phyloP scores from a whole-genome alignment of 2,888 invertebrate genomes.

The Callinectes sapidus region DNA sequence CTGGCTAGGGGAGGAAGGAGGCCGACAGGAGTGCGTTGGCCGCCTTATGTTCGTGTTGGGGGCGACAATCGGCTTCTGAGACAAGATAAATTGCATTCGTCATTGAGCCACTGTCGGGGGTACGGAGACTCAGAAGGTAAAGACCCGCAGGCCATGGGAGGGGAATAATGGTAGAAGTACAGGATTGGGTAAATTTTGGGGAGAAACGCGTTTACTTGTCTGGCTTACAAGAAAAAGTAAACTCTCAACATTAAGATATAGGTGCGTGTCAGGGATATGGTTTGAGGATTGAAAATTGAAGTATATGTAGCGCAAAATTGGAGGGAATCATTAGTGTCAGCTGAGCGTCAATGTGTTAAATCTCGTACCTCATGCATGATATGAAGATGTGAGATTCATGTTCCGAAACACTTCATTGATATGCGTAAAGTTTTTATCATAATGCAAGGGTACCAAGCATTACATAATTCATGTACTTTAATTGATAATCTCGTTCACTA shows the following conservation, averaged over 20 bases:
- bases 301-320: neutral
- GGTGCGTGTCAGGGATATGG: neutral
- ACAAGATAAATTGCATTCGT: conserved; percentile 59
- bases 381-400: neutral
- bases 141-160: neutral
- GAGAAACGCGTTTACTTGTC: neutral
- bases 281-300: neutral
- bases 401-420: neutral
- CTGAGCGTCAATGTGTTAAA: neutral
- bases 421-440: neutral
- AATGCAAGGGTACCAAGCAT: neutral
- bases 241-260: too few relatives aligned
- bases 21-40: conserved; percentile 48
- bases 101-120: conserved; percentile 57
- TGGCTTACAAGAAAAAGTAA: neutral
- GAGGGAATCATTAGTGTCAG: neutral
- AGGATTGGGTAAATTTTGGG: neutral
- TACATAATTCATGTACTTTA: neutral
- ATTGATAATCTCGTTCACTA: neutral
- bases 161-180: neutral
- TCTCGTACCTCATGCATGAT: neutral
- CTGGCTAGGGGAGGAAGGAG: conserved; percentile 36
- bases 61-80: conserved; percentile 45
- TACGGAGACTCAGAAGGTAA: neutral
- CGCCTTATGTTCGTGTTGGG: conserved; percentile 37